A percentile compares a stretch with the other conserved stretches of the same genome.
These are phyloP conservation scores for Agrochola lychnidis DNA, from an alignment of 2,888 invertebrate species.

Conservation along the genomic window DNA sequence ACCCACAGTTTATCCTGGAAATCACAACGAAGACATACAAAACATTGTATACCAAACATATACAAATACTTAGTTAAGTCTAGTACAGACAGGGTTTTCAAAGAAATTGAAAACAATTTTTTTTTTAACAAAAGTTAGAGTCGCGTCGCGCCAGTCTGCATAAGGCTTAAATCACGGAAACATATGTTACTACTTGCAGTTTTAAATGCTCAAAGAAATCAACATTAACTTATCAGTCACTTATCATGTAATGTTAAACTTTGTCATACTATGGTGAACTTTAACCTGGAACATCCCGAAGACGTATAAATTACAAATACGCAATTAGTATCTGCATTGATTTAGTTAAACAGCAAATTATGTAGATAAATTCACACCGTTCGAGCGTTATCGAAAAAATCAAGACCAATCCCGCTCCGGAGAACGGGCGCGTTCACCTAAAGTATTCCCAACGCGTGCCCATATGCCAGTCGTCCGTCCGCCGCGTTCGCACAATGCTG, in stretches of 20 bases:
- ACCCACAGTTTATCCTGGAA: background rate
- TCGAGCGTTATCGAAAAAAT: constrained; percentile 41
- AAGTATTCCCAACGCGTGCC: constrained; percentile 59
- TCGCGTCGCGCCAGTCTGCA: too few species aligned
- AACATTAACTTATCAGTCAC: background rate
- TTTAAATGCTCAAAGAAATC: background rate
- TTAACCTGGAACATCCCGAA: constrained; percentile 25
- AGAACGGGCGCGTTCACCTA: constrained; percentile 60
- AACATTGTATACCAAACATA: background rate
- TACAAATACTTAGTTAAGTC: too few species aligned
- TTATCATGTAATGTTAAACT: background rate
- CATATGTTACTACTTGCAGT: background rate
- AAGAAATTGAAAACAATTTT: too few species aligned
- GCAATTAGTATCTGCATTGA: constrained; percentile 6
- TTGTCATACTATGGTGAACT: constrained; percentile 38
- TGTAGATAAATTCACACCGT: constrained; percentile 27
- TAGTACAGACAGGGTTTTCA: too few species aligned
- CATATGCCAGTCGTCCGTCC: constrained; percentile 74
- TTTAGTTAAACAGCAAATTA: constrained; percentile 10
- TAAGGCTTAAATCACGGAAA: background rate
- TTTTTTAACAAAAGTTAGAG: too few species aligned
- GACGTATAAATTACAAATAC: constrained; percentile 6
- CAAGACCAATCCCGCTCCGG: constrained; percentile 36
- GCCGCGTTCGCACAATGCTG: constrained; percentile 81
- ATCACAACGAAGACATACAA: background rate